Conservation (phyloP, 2,797 vertebrate genomes). For the Alauda arvensis region DNA sequence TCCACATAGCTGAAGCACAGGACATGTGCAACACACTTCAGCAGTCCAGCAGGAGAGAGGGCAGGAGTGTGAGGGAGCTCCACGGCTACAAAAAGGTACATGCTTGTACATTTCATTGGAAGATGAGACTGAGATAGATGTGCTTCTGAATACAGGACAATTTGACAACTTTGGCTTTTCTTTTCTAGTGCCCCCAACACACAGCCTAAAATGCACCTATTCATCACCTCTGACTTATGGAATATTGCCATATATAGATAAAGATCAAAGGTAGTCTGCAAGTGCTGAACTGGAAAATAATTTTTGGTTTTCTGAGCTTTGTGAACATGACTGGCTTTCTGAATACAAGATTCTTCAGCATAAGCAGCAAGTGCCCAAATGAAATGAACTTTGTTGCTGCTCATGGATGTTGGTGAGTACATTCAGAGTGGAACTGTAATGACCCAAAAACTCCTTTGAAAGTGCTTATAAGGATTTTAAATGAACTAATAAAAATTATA, state of each 20-base stretch:
- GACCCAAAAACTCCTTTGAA: not conserved
- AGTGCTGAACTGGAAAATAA: not conserved
- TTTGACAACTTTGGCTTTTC: not conserved
- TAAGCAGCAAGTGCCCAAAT: accelerated
- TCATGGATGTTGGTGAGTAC: not conserved
- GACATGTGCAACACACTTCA: not conserved
- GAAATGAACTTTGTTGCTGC: not conserved
- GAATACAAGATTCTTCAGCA: not conserved
- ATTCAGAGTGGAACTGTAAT: not conserved
- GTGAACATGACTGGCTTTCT: not conserved
- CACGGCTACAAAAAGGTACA: not conserved
- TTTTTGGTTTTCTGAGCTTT: not conserved
- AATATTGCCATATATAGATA: not conserved
- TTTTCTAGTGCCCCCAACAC: not conserved
- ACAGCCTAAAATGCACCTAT: not conserved
- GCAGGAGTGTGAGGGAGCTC: not conserved
- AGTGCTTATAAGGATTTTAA: not conserved
- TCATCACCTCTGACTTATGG: not conserved
- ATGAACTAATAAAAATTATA: not conserved
- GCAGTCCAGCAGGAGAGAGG: not conserved
- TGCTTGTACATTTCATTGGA: not conserved
- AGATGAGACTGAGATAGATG: not conserved
- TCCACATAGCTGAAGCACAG: not conserved
- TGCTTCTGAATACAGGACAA: not conserved
- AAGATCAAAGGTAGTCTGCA: not conserved